Base-by-base conservation (phyloP, 2,797 vertebrate genomes). In the Coreius guichenoti region DNA sequence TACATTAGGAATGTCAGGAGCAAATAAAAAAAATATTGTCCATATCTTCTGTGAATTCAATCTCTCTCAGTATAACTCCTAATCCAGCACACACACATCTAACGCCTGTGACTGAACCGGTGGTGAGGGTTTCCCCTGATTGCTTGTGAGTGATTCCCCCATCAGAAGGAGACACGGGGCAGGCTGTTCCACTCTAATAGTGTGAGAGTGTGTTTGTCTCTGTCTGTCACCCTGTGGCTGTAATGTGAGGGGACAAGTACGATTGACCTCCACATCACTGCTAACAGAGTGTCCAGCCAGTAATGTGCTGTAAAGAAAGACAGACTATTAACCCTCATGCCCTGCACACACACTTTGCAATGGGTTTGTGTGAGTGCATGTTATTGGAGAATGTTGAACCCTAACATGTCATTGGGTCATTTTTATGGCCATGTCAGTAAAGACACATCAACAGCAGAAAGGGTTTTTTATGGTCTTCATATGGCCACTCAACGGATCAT, bases 221-320 rank as follows among this genome's bases (percentile, higher is more conserved):
- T 89, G 88, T 92, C 90, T 91, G 90, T 94, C 93, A 93, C 92
- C 91, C 89, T 89, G 88, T 90, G 92, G 92, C 93, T 92, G 89
- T 93, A 94, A 95, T 85, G 88, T 91, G 92, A 93, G 91, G 92
- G 91, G 95, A 95, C 94, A 88, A 88, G 93, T 91, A 91, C 86
- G 91, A 95, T 90, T 93, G 94, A 93, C 93, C 93, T 65, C 85
- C 91, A 89, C 91, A 89, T 91, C 90, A 93, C 91, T 92, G 91
- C 93, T 93, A 95, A 94, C 94, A 93, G 92, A 94, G 91, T 93
- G 93, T 93, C 93, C 93, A 92, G 91, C 78, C 91, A 91, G 93
- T 94, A 93, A 94, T 89, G 61, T 90, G 90, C 90, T 68, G 86
- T 92, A 94, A 93, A 93, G 92, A 93, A 91, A 93, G 93, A 93